Evolutionary conservation across 2,113 vertebrate species (phyloP).

Genomic region (Melanotaenia duboulayi): DNA sequence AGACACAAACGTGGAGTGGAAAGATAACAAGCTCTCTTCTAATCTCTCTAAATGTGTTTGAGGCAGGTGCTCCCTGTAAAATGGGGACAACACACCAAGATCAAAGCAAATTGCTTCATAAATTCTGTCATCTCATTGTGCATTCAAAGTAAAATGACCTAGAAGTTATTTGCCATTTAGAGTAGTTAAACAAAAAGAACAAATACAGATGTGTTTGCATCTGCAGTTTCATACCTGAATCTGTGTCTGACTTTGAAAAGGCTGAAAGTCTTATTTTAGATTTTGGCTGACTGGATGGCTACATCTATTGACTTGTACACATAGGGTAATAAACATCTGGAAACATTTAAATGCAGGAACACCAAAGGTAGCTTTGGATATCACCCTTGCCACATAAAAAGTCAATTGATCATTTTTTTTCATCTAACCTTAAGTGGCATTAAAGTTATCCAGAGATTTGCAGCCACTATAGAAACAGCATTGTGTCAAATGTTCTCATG

Average conservation of each 20-base stretch:
- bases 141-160: constrained; percentile 42
- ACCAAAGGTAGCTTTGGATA: constrained; percentile 45
- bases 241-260: constrained; percentile 5
- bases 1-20: constrained; percentile 62
- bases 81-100: constrained; percentile 58
- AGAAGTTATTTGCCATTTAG: constrained; percentile 45
- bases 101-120: constrained; percentile 64
- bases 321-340: constrained; percentile 22
- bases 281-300: not conserved
- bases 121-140: constrained; percentile 52
- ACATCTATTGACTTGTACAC: not conserved
- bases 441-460: constrained; percentile 36
- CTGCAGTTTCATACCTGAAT: constrained; percentile 21
- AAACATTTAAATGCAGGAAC: constrained; percentile 18
- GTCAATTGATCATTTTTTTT: constrained; percentile 48
- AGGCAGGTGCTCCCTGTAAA: constrained; percentile 67
- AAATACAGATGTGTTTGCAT: constrained; percentile 34
- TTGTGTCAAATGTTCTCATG: constrained; percentile 39
- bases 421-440: constrained; percentile 45
- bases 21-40: constrained; percentile 73
- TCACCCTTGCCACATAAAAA: constrained; percentile 54
- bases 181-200: constrained; percentile 13
- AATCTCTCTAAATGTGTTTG: constrained; percentile 74
- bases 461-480: constrained; percentile 43
- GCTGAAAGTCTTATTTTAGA: constrained; percentile 20